Percentiles rank a stretch among this genome's conserved stretches.
phyloP scores from a whole-genome alignment of 1,140 invertebrate species.

The Hylyphantes graminicola region DNA sequence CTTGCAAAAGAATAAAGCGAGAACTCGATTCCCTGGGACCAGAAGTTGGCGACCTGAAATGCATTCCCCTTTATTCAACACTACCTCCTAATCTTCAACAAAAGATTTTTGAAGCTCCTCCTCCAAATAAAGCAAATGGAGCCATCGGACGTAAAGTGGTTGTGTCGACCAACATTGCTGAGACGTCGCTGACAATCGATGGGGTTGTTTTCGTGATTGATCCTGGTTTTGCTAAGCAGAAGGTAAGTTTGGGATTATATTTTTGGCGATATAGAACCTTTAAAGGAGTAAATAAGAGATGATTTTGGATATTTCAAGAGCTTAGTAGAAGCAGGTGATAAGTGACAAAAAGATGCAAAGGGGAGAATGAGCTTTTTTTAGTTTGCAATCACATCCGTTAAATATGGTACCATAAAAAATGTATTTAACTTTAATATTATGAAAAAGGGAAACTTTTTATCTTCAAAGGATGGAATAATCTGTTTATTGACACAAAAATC shows the following conservation, averaged over 20 bases:
- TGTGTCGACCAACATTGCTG: slow-evolving; percentile 99
- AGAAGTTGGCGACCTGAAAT: slow-evolving; percentile 96
- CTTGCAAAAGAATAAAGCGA: slow-evolving; percentile 96
- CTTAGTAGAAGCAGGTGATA: too few species aligned
- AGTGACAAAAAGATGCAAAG: too few species aligned
- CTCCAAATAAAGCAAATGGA: slow-evolving; percentile 91
- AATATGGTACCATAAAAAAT: too few species aligned
- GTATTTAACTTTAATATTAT: too few species aligned
- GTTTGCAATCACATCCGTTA: too few species aligned
- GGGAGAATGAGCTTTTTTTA: too few species aligned
- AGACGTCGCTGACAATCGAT: slow-evolving; percentile 99
- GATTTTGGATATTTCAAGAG: too few species aligned
- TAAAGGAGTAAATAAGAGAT: neutral
- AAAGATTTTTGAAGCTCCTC: slow-evolving; percentile 95
- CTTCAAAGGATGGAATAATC: too few species aligned
- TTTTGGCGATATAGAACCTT: neutral
- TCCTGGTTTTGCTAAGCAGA: slow-evolving; percentile 99
- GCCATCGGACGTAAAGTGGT: slow-evolving; percentile 95
- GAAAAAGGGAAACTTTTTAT: too few species aligned
- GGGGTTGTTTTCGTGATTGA: slow-evolving; percentile 99
- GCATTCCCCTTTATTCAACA: slow-evolving; percentile 98
- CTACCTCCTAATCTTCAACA: slow-evolving; percentile 97
- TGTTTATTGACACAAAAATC: too few species aligned
- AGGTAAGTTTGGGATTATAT: slow-evolving; percentile 74
- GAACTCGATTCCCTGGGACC: slow-evolving; percentile 97